Evolutionary conservation across 2,797 vertebrate genomes (phyloP), one percentile per base, ranked within the genome.

Genomic region (Anabas testudineus): DNA sequence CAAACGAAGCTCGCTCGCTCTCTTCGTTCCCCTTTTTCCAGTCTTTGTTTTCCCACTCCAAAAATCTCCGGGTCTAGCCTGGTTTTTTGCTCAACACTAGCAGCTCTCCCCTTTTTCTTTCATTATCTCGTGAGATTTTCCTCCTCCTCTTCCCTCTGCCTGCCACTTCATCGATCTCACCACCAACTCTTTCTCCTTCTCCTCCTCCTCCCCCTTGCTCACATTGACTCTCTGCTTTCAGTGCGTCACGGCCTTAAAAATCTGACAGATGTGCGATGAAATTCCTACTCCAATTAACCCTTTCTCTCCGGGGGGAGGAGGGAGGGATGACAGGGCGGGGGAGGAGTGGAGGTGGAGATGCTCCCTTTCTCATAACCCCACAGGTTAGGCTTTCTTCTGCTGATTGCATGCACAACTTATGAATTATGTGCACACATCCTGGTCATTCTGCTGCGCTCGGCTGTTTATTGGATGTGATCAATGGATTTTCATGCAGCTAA

Each of bases 251-350:
- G 93, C 91, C 92, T 93, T 94, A 93, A 95, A 95, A 96, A 95
- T 94, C 95, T 95, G 95, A 95, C 94, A 95, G 95, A 95, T 96
- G 95, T 94, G 95, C 94, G 93, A 94, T 95, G 94, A 95, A 95
- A 94, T 94, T 94, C 94, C 93, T 94, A 93, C 94, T 94, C 92
- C 91, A 90, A 91, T 95, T 95, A 95, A 95, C 95, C 93, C 95
- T 92, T 94, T 95, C 94, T 87, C 89, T 93, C 87, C 90, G 78
- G 89, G 76, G 83, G 73, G 28, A 58, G 19, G 65, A 64, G 41
- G 62, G 75, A 16, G 45, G 79, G 65, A 36, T 51, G 64, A 18
- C 5, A 10, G 19, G 18, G 41, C 6, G 43, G 79, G 43, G 39
- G 41, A 9, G 54, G 63, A 21, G 76, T 10, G 67, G 70, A 59